These are phyloP conservation scores for Conopomorpha cramerella DNA, from an alignment of 1,140 invertebrate species.

Conservation along the genomic window DNA sequence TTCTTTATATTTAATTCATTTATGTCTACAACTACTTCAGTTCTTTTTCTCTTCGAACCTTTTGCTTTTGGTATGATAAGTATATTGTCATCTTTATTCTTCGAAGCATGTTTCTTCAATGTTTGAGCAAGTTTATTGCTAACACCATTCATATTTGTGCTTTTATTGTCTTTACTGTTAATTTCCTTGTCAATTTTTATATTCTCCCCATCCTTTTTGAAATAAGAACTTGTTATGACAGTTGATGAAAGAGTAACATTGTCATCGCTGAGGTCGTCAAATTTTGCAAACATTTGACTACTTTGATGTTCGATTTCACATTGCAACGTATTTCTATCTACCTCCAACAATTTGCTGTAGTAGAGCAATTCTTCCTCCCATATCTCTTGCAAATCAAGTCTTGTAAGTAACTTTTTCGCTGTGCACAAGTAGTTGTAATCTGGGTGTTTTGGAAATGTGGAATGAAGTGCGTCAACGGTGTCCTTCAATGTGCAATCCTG, in stretches of 20 bases:
- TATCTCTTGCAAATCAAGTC: conserved; percentile 33
- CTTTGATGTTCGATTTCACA: conserved; percentile 22
- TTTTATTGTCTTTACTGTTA: conserved; percentile 9
- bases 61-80: conserved; percentile 15
- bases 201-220: conserved; percentile 15
- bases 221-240: conserved; percentile 44
- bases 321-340: conserved; percentile 41
- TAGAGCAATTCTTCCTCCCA: conserved; percentile 44
- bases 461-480: conserved; percentile 46
- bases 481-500: conserved; percentile 47
- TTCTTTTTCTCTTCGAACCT: conserved; percentile 13
- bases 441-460: conserved; percentile 39
- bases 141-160: conserved; percentile 9
- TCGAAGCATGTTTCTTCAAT: conserved; percentile 41
- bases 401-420: conserved; percentile 36
- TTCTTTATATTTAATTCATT: conserved; percentile 10
- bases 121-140: conserved; percentile 35
- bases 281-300: conserved; percentile 27
- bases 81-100: conserved; percentile 30
- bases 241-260: conserved; percentile 29
- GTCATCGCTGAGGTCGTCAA: conserved; percentile 28
- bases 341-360: conserved; percentile 41
- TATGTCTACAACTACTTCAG: conserved; percentile 9
- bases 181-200: conserved; percentile 7
- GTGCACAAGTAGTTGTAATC: conserved; percentile 45